Evolutionary conservation across 2,888 invertebrate species (phyloP).

Genomic region (Ceramica pisi): DNA sequence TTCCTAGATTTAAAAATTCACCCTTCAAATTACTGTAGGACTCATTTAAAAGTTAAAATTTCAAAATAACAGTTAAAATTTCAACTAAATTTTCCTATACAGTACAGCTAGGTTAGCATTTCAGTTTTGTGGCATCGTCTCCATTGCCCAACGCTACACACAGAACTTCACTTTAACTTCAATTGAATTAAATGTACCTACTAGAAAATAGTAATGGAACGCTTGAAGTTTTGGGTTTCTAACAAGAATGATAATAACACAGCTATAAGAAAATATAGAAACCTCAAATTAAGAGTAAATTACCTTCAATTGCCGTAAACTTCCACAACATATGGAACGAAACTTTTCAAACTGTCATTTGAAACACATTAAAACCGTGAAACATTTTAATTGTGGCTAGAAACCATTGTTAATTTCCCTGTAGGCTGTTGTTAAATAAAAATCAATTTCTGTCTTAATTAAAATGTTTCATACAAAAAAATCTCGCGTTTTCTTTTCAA

Average conservation of each 20-base stretch:
- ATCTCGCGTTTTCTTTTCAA: conserved; percentile 16
- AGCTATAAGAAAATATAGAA: conserved; percentile 40
- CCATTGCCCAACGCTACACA: conserved; percentile 42
- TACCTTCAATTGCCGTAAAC: conserved; percentile 49
- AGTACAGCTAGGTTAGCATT: conserved; percentile 18
- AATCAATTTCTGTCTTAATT: conserved; percentile 41
- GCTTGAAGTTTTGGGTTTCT: conserved; percentile 29
- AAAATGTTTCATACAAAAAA: conserved; percentile 27
- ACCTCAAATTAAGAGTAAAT: conserved; percentile 56
- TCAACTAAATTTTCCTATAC: conserved; percentile 1
- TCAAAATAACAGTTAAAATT: conserved; percentile 26
- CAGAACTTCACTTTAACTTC: conserved; percentile 51
- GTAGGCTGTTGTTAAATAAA: conserved; percentile 36
- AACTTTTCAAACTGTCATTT: conserved; percentile 66
- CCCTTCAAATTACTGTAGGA: conserved; percentile 3
- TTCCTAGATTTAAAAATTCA: not conserved
- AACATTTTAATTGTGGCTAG: conserved; percentile 59
- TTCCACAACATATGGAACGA: conserved; percentile 43
- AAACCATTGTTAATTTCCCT: conserved; percentile 54
- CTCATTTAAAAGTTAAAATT: conserved; percentile 27
- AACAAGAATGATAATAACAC: conserved; percentile 38
- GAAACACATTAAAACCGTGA: conserved; percentile 60
- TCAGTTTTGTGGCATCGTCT: conserved; percentile 36
- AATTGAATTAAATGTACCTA: conserved; percentile 39
- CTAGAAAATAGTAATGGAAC: conserved; percentile 26